These are phyloP conservation scores for Meda fulgida DNA, from an alignment of 2,797 vertebrate species.

Conservation along the genomic window DNA sequence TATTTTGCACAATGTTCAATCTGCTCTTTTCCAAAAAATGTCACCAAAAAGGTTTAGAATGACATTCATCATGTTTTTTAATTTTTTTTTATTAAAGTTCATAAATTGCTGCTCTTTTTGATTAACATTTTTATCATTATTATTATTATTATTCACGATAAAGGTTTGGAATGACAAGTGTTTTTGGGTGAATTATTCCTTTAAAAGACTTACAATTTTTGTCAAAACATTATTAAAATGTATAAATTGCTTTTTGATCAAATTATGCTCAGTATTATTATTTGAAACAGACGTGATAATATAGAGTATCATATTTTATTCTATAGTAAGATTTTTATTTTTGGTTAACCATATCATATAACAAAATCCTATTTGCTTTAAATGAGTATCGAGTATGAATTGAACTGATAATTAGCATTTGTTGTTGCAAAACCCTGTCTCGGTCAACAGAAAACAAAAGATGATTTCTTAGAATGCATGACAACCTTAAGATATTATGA, in stretches of 20 bases:
- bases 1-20: background rate
- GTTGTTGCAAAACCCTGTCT: background rate
- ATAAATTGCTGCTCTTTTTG: background rate
- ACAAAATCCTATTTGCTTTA: background rate
- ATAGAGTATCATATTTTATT: background rate
- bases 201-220: background rate
- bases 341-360: background rate
- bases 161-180: background rate
- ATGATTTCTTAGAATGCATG: too few species aligned
- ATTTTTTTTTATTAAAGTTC: background rate
- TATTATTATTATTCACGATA: background rate
- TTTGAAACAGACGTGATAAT: background rate
- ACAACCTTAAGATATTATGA: too few species aligned
- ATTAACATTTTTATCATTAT: background rate
- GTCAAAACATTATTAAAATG: background rate
- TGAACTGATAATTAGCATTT: slow-evolving; percentile 1
- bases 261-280: background rate
- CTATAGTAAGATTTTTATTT: background rate
- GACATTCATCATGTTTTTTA: background rate
- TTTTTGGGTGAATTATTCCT: background rate
- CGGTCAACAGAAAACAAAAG: background rate
- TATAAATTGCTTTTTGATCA: background rate
- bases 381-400: background rate
- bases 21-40: background rate
- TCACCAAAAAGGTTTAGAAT: background rate